These are phyloP conservation scores for Aphelinus atriplicis DNA, from an alignment of 1,140 invertebrate genomes.

Conservation along the genomic window DNA sequence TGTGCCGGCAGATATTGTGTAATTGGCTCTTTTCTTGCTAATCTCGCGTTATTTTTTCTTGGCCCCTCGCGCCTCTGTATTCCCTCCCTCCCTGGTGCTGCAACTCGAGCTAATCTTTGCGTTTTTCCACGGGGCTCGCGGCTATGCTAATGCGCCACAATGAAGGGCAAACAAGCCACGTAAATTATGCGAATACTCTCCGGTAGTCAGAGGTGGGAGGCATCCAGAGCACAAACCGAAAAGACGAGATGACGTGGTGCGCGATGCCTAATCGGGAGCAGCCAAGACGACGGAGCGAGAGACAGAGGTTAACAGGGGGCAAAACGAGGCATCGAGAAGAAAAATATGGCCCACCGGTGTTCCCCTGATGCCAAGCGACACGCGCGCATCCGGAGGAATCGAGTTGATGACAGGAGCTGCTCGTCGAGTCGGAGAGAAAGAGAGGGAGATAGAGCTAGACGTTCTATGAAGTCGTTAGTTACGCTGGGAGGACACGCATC, in stretches of 20 bases:
- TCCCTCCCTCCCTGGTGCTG: not conserved
- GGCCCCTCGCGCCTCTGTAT: not conserved
- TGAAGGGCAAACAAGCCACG: no score
- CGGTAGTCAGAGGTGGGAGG: no score
- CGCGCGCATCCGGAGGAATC: no score
- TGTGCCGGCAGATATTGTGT: not conserved
- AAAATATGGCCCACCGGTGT: constrained; percentile 4
- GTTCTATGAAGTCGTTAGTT: constrained; percentile 60
- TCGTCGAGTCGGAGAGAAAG: not conserved
- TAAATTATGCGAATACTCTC: no score
- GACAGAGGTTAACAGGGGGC: no score
- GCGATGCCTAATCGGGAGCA: no score
- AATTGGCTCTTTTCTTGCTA: not conserved
- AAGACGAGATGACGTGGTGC: no score
- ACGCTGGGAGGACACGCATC: constrained; percentile 55
- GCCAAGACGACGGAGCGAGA: no score
- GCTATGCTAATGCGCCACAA: no score
- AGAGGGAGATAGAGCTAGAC: constrained; percentile 40
- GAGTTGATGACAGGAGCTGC: not conserved
- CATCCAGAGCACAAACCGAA: no score
- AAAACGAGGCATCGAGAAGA: not conserved
- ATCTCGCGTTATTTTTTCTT: not conserved
- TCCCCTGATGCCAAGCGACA: not conserved
- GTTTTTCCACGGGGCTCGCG: not conserved
- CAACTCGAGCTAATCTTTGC: no score